Evolutionary conservation across 2,113 vertebrate species (phyloP), one percentile per base, ranked within the genome.

Genomic region (Grammomys surdaster): DNA sequence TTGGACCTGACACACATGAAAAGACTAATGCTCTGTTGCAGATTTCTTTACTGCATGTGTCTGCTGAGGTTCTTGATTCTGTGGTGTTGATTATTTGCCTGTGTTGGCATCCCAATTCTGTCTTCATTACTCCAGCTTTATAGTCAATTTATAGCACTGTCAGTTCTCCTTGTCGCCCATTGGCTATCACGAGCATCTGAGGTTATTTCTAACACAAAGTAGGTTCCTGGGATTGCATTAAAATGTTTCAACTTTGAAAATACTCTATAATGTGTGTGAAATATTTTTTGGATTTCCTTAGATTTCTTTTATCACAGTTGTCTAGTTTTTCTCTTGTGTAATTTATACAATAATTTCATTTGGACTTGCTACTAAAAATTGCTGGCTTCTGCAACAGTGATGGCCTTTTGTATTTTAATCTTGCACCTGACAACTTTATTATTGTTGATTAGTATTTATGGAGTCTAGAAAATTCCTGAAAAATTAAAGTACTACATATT

Each of bases 171-270:
- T 86, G 7, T 69, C 56, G 16, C 51, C 7, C 92, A 46, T 73
- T 77, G 46, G 26, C 46, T 70, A 8, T 69, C 89, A n/a, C 51
- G 60, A 31, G 17, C 69, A 93, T 81, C 93, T 84, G 12, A 58
- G 70, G 56, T 81, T 94, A 56, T 90, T n/a, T 40, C 63, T 67
- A 93, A 43, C 2, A 88, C 56, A 94, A 72, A 88, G 65, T 94
- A 73, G 69, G 22, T 84, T 82, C 8, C 40, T 56, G n/a, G 75
- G 60, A 75, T 82, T 94, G 67, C 88, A 31, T 88, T 80, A 40
- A 65, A 65, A 89, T 90, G 43, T 91, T 73, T 73, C 84, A 24
- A 91, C 65, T 77, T 86, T 93, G 63, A 91, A 70, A 93, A 16
- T 88, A 48, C 78, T 70, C 19, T 76, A 48, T 82, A 36, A 67